Evolutionary conservation across 1,140 invertebrate genomes (phyloP).

Genomic region (Sitophilus oryzae): DNA sequence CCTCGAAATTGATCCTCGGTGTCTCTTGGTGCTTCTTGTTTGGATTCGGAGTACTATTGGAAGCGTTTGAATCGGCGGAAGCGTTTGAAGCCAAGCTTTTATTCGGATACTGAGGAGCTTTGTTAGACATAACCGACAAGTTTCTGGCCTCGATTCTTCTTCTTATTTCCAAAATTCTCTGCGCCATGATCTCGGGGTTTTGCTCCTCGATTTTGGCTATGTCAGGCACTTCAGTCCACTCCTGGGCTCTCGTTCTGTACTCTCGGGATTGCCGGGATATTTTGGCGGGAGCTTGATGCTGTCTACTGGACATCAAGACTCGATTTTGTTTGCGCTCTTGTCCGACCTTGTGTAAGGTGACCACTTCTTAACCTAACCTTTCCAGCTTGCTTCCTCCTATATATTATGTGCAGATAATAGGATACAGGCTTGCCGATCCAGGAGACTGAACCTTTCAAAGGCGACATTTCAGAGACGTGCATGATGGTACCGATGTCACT

Average conservation of each 20-base stretch:
- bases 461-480: slow-evolving; percentile 94
- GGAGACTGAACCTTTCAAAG: slow-evolving; percentile 89
- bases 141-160: slow-evolving; percentile 79
- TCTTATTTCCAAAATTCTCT: slow-evolving; percentile 83
- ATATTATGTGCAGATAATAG: slow-evolving; percentile 96
- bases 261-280: slow-evolving; percentile 60
- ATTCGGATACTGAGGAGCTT: slow-evolving; percentile 23
- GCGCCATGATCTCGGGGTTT: slow-evolving; percentile 80
- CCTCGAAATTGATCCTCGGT: slow-evolving; percentile 82
- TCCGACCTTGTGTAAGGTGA: slow-evolving; percentile 62
- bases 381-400: slow-evolving; percentile 90
- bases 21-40: slow-evolving; percentile 56
- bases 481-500: slow-evolving; percentile 97
- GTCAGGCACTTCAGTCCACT: slow-evolving; percentile 85
- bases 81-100: slow-evolving; percentile 13
- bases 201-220: slow-evolving; percentile 86
- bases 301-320: slow-evolving; percentile 30
- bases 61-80: slow-evolving; percentile 7
- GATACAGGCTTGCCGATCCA: slow-evolving; percentile 98
- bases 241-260: slow-evolving; percentile 70
- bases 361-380: slow-evolving; percentile 68
- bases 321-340: slow-evolving; percentile 57
- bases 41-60: too few relatives aligned
- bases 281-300: slow-evolving; percentile 27
- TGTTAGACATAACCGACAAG: slow-evolving; percentile 41